These are phyloP conservation scores for Andricus quercusramuli DNA, from an alignment of 2,888 invertebrate species.

Conservation along the genomic window DNA sequence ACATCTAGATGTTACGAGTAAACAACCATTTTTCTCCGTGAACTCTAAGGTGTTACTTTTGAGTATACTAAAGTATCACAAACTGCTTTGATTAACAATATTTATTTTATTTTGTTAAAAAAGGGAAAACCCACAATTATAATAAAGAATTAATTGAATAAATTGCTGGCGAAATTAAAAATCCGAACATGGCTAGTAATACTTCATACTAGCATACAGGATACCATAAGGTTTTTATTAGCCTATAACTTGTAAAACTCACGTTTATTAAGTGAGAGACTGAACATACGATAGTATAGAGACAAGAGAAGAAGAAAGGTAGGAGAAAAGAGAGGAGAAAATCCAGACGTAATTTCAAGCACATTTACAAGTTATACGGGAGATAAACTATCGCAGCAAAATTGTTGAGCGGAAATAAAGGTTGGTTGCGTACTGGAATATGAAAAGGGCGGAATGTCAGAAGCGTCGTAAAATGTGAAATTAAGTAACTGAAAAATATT, in stretches of 20 bases:
- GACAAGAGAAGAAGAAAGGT: not conserved
- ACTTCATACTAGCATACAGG: not conserved
- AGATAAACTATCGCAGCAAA: constrained; percentile 5
- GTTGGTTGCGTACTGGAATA: not conserved
- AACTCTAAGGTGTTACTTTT: no score
- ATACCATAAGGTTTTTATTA: not conserved
- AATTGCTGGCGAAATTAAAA: not conserved
- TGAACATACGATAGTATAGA: not conserved
- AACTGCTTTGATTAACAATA: no score
- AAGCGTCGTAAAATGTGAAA: constrained; percentile 4
- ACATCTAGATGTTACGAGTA: no score
- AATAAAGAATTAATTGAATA: not conserved
- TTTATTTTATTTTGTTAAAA: no score
- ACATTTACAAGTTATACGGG: constrained; percentile 8
- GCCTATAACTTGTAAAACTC: not conserved
- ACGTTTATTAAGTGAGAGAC: constrained; percentile 7
- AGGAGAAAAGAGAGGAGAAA: constrained; percentile 3
- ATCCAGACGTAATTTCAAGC: constrained; percentile 12
- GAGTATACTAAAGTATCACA: no score
- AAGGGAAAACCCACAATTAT: not conserved
- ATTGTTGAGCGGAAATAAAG: not conserved
- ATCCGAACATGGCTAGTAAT: not conserved
- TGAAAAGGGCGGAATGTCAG: not conserved
- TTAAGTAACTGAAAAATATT: constrained; percentile 27
- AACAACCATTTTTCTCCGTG: no score